Evolutionary conservation across 37 sponge, comb jelly and placozoan species (phyloP).

Genomic region (Ephydatia muelleri): DNA sequence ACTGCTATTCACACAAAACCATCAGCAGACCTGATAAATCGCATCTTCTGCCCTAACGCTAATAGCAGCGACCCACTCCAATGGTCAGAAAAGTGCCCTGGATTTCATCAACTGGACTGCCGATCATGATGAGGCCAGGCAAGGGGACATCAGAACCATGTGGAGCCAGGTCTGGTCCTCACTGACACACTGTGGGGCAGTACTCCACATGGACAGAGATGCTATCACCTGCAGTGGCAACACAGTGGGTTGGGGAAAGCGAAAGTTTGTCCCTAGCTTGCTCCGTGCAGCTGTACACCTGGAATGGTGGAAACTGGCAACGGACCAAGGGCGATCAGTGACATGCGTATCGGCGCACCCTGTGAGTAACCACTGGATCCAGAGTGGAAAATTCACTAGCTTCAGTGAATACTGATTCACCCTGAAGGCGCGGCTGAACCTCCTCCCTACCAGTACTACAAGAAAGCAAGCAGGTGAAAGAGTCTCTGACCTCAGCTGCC

Average conservation of each 20-base stretch:
- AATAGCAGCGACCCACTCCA: too few relatives aligned
- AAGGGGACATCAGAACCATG: neutral
- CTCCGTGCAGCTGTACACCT: neutral
- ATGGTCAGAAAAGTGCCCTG: too few relatives aligned
- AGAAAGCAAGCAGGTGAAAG: neutral
- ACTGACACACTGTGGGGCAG: neutral
- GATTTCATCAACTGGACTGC: neutral
- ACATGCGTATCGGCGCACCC: slow-evolving; percentile 13
- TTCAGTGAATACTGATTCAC: slow-evolving; percentile 35
- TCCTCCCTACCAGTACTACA: slow-evolving; percentile 31
- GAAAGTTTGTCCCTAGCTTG: neutral
- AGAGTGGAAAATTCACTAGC: slow-evolving; percentile 8
- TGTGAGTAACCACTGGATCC: slow-evolving; percentile 40
- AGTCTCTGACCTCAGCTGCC: neutral
- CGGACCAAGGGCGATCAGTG: slow-evolving; percentile 38
- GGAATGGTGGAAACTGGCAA: neutral
- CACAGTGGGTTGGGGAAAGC: neutral
- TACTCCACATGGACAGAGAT: neutral
- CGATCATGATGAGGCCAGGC: neutral
- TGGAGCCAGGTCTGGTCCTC: neutral
- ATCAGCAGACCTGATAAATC: too few relatives aligned
- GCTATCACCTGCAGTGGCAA: neutral
- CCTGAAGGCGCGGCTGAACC: slow-evolving; percentile 35
- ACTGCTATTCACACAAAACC: too few relatives aligned
- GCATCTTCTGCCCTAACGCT: too few relatives aligned